Base-by-base conservation (phyloP, 2,113 vertebrate genomes). In the Dromiciops gliroides region DNA sequence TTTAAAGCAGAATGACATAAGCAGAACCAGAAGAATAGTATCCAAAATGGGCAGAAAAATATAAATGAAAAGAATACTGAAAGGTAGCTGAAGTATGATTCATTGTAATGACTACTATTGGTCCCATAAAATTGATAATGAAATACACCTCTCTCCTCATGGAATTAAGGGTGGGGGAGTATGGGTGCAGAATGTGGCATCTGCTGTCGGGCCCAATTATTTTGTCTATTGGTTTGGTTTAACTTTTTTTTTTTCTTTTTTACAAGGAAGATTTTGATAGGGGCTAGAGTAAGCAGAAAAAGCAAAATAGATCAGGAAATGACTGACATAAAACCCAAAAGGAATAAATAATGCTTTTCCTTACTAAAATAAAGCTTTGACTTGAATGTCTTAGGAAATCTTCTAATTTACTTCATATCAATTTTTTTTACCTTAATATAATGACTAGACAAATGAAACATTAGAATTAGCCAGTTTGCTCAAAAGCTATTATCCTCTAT, bases 311-410 rank as follows among this genome's bases (percentile, higher is more conserved):
- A 44, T 23, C 67, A 44, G 6, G 16, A 44, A 83, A 83, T 83
- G 16, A 83, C 5, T 44, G 16, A 6, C 67, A 5, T 19, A 51
- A 48, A 93, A 94, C 75, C 75, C 91, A 75, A 93, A 89, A 12
- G 91, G 4, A 16, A 3, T 56, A 8, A 6, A 92, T 51, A 48
- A 48, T 93, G 24, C 11, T 93, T 97, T 95, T 95, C 26, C 93
- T 96, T 89, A 50, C 16, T 50, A 25, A 95, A 96, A 83, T 91
- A 93, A 96, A 50, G 25, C 31, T 93, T 96, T 93, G 25, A 90
- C 16, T 48, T 14, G 94, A 89, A 91, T 75, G 50, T 94, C 97
- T 95, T 47, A 28, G 60, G 88, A 94, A 89, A 83, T 94, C 31
- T 7, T 19, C 1, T 93, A 51, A 90, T 89, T 95, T 94, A 48